Base-by-base conservation (phyloP, 2,888 invertebrate species). In the Siphlonurus alternatus region DNA sequence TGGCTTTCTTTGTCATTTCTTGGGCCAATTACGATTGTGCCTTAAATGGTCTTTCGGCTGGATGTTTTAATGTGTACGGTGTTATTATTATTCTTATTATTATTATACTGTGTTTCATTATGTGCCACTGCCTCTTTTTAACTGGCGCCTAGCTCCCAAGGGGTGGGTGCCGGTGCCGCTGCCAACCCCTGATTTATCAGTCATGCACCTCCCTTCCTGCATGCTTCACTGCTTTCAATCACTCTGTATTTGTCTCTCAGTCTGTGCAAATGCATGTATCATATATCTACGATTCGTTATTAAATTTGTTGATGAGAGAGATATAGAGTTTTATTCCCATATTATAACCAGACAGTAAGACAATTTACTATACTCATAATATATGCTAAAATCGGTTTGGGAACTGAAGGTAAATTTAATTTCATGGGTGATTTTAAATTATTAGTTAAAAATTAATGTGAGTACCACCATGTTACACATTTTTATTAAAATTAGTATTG, bases 251-350 rank as follows among this genome's bases (percentile, higher is more conserved):
- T 63, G 65, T 62, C 63, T 65, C 51, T 65, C 65, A 62, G 65
- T 64, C 60, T 63, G 38, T 38, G 65, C 65, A 65, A 65, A 65
- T 66, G 66, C 65, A 66, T 66, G 65, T 65, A 65, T 61, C 63
- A 67, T 65, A 38, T 38, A 38, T 38, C 38, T 38, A 66, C 64
- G 60, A 66, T 66, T 65, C 65, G 64, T 66, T 66, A 65, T 65
- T 64, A 65, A 65, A 65, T 66, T 67, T 65, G 66, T 67, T 66
- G 67, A 66, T 64, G 65, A 66, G 67, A 66, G 65, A 66, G 65
- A 51, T 65, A 64, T 60, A 53, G 64, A 63, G 60, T 64, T 67
- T 65, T 66, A 54, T 63, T 66, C 63, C 61, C 56, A 51, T 60
- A 60, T 56, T 62, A 59, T 25, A 25, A 59, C 56, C 62, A 54